Percentiles rank a stretch among this genome's conserved stretches.
These are phyloP conservation scores for Panagrolaimus sp. DNA, from an alignment of 1,140 invertebrate species.

Conservation along the genomic window DNA sequence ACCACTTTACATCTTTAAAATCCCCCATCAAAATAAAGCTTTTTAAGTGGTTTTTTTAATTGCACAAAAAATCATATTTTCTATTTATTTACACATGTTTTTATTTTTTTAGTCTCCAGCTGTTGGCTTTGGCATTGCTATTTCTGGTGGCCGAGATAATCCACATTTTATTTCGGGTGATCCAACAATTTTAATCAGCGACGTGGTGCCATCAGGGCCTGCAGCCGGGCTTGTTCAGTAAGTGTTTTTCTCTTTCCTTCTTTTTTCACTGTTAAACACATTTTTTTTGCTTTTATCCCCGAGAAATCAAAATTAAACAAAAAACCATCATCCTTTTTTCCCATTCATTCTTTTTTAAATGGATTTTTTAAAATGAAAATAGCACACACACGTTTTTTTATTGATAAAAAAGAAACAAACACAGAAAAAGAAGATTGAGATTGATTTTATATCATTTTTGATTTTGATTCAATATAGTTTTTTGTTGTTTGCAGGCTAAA, in stretches of 20 bases:
- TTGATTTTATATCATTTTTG: too few species aligned
- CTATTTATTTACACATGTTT: background rate
- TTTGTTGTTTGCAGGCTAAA: slow-evolving; percentile 77
- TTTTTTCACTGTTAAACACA: too few species aligned
- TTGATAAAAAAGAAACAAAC: too few species aligned
- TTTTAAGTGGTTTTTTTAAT: background rate
- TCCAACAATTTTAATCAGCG: slow-evolving; percentile 91
- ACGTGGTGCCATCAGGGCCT: slow-evolving; percentile 89
- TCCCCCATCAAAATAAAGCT: background rate
- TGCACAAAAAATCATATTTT: background rate
- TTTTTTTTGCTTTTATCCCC: too few species aligned
- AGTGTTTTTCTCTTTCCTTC: slow-evolving; percentile 51
- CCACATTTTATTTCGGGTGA: slow-evolving; percentile 95
- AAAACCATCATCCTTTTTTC: too few species aligned
- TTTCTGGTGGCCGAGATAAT: slow-evolving; percentile 94
- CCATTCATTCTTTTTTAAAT: too few species aligned
- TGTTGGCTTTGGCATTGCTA: slow-evolving; percentile 94
- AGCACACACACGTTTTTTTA: too few species aligned
- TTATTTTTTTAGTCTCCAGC: slow-evolving; percentile 69
- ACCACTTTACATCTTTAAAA: background rate
- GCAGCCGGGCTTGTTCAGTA: slow-evolving; percentile 80
- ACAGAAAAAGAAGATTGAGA: too few species aligned
- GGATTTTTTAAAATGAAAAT: too few species aligned
- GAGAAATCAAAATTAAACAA: too few species aligned
- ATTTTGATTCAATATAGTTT: background rate